A percentile compares a stretch with the other conserved stretches of the same genome.
phyloP scores from a whole-genome alignment of 2,888 invertebrate species.

The Gari tellinella region DNA sequence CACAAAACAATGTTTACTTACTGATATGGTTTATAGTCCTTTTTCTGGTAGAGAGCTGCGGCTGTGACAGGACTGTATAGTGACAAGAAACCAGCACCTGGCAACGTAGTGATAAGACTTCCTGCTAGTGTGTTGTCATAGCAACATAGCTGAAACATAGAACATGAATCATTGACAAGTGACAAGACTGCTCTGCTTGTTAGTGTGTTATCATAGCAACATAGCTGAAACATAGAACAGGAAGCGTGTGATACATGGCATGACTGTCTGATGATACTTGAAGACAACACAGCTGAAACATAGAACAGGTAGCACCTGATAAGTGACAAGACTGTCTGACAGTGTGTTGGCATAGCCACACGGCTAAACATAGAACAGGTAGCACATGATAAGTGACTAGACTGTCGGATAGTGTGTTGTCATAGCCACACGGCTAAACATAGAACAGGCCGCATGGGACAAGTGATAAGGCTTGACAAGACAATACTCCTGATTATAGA shows the following conservation, averaged over 20 bases:
- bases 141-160: conserved; percentile 38
- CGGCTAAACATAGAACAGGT: conserved; percentile 22
- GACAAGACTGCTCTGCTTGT: conserved; percentile 33
- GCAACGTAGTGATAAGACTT: conserved; percentile 37
- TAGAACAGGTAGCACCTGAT: too few species aligned
- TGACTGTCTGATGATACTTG: conserved; percentile 16
- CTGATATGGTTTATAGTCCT: conserved; percentile 33
- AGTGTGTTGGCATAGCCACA: conserved; percentile 38
- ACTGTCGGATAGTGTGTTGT: too few species aligned
- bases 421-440: too few species aligned
- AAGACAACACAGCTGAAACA: conserved; percentile 45
- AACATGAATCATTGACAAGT: too few species aligned
- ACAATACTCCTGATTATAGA: too few species aligned
- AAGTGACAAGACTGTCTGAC: conserved; percentile 40
- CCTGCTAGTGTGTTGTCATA: conserved; percentile 18
- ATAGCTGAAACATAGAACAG: conserved; percentile 27
- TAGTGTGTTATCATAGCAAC: conserved; percentile 34
- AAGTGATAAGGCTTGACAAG: too few species aligned
- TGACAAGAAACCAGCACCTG: conserved; percentile 34
- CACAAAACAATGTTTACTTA: too few species aligned
- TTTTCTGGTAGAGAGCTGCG: conserved; percentile 10
- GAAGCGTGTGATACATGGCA: too few species aligned
- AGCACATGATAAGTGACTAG: too few species aligned
- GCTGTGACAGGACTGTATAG: conserved; percentile 25
- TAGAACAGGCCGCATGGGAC: too few species aligned